Percentiles rank a stretch among this genome's conserved stretches.
Evolutionary conservation across 1,140 invertebrate genomes (phyloP).

Genomic region (Rhopalosiphum padi): DNA sequence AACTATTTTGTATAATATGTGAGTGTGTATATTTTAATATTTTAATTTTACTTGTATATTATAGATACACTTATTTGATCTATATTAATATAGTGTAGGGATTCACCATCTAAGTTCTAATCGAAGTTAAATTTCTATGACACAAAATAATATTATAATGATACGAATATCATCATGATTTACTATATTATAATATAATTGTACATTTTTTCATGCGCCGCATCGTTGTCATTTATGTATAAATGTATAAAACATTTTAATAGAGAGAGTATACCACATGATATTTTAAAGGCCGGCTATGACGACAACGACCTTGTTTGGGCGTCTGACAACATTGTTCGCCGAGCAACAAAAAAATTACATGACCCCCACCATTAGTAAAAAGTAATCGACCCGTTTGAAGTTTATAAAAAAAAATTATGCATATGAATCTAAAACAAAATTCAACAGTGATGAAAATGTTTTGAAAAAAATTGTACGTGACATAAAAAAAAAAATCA

Average conservation of each 20-base stretch:
- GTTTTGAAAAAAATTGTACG: not conserved
- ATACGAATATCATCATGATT: not conserved
- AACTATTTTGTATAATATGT: not conserved
- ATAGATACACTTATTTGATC: not conserved
- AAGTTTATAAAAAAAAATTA: not conserved
- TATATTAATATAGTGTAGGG: not conserved
- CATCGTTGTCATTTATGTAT: not conserved
- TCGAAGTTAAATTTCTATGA: not conserved
- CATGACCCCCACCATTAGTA: not conserved
- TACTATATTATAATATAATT: not conserved
- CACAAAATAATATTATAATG: not conserved
- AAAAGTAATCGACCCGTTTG: not conserved
- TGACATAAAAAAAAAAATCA: not conserved
- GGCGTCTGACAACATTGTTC: slow-evolving; percentile 1
- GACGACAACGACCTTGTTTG: slow-evolving; percentile 5
- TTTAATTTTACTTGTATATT: not conserved
- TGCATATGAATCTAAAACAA: not conserved
- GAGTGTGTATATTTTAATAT: not conserved
- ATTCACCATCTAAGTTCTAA: not conserved
- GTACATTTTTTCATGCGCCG: not conserved
- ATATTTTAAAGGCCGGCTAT: not conserved
- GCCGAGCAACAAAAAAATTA: not conserved
- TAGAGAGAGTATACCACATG: not conserved
- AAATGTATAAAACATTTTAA: not conserved
- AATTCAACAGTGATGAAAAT: not conserved